Conservation (phyloP, 1,140 invertebrate genomes). For the Aleiodes sp. region DNA sequence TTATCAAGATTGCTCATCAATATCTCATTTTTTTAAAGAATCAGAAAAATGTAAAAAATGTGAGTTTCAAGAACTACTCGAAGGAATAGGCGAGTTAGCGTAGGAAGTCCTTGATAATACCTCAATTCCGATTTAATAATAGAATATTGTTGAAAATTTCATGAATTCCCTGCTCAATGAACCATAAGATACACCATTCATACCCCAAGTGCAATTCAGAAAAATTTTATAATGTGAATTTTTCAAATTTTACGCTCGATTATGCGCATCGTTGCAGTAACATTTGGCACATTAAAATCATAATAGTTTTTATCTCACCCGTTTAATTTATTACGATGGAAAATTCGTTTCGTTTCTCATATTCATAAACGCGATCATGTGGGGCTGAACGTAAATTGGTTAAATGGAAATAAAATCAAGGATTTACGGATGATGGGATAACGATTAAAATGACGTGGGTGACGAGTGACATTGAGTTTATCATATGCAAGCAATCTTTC, state of each 20-base stretch:
- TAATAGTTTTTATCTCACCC: conserved; percentile 37
- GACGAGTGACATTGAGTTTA: conserved; percentile 10
- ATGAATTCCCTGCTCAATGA: background rate
- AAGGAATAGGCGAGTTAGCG: too few relatives aligned
- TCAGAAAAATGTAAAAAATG: too few relatives aligned
- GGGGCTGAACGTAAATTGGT: background rate
- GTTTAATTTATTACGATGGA: background rate
- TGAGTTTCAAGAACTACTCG: too few relatives aligned
- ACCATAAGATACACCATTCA: background rate
- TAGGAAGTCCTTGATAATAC: too few relatives aligned
- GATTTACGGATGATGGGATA: conserved; percentile 8
- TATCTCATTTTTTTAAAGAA: too few relatives aligned
- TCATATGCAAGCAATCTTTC: conserved; percentile 7
- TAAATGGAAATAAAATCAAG: background rate
- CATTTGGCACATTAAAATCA: conserved; percentile 56
- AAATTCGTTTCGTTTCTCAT: conserved; percentile 8
- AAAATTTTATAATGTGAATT: conserved; percentile 49
- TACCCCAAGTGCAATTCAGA: background rate
- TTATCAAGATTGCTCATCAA: too few relatives aligned
- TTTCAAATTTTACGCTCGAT: conserved; percentile 62
- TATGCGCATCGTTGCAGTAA: conserved; percentile 41
- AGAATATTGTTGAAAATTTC: too few relatives aligned
- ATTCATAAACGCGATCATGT: too few relatives aligned
- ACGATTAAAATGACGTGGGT: conserved; percentile 3
- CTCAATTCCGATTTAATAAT: too few relatives aligned